Evolutionary conservation across 2,888 invertebrate species (phyloP), one percentile per base, ranked within the genome.

Genomic region (Chalcosyrphus nemorum): DNA sequence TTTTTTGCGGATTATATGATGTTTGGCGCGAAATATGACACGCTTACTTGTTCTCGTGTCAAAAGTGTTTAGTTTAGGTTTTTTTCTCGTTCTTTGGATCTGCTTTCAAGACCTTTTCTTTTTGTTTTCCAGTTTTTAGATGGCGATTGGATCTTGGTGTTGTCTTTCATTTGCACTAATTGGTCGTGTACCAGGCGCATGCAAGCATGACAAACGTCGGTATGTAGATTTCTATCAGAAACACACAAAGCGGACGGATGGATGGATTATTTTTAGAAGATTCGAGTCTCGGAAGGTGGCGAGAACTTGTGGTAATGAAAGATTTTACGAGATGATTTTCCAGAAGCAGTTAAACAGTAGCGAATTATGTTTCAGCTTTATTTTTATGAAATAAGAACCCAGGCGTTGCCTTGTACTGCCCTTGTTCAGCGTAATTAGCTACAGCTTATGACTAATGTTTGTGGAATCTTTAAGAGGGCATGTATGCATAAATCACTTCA

Each of bases 11-110:
- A 82, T 68, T 78, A 72, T 78, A 68, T 68, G 32, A 32, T 82
- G 78, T 61, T 72, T 78, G 56, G 82, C 78, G 77, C 11, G 78
- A 78, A 82, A 82, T 78, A 72, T 57, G 82, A 82, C 82, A 82
- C 82, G 82, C 72, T 82, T 68, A 61, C 66, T 82, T 82, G 82
- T 74, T 61, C 57, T 65, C 78, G 72, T 78, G 82, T 82, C 66
- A 27, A 63, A 78, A 72, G 78, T 56, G 61, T 78, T 82, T 77
- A 65, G 32, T 35, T 7, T 72, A 52, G 1, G 57, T 32, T 32
- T 13, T 24, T 19, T 27, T 21, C 45, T 17, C 15, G 27, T 38
- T 38, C 1, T 13, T 29, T 45, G 32, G 41, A 38, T 65, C 61
- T 82, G 59, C 68, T 68, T 76, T 50, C 35, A n/a, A 9, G 56